phyloP scores from a whole-genome alignment of 2,797 vertebrate genomes.

The Salmo trutta region DNA sequence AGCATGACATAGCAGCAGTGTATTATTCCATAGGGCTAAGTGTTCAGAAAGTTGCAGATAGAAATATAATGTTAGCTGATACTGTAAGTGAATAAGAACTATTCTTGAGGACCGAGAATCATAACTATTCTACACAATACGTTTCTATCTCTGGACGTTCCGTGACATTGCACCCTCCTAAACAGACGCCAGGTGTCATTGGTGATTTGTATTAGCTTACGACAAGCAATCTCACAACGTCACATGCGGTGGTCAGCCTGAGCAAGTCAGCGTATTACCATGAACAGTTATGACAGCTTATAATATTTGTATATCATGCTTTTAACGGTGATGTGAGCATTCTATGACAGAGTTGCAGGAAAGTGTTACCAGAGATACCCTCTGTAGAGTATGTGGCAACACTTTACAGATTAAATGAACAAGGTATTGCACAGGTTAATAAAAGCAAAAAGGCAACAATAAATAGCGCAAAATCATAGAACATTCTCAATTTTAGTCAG shows the following conservation, averaged over 20 bases:
- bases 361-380: slow-evolving; percentile 31
- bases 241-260: neutral
- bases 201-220: neutral
- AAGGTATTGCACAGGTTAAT: slow-evolving; percentile 99
- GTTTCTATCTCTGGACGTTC: neutral
- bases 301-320: neutral
- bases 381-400: slow-evolving; percentile 74
- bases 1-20: slow-evolving; percentile 5
- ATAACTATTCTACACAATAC: neutral
- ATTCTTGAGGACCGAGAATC: neutral
- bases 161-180: neutral
- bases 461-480: slow-evolving; percentile 94
- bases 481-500: slow-evolving; percentile 93
- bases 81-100: neutral
- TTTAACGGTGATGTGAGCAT: slow-evolving; percentile 42
- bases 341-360: slow-evolving; percentile 22
- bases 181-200: neutral
- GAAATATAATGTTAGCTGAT: neutral
- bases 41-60: neutral
- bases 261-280: neutral
- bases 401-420: slow-evolving; percentile 90
- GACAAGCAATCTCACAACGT: neutral
- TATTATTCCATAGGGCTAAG: too few species aligned
- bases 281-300: neutral
- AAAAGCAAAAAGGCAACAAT: slow-evolving; percentile 87